phyloP scores from a whole-genome alignment of 2,113 vertebrate species.

The Hyaena hyaena region DNA sequence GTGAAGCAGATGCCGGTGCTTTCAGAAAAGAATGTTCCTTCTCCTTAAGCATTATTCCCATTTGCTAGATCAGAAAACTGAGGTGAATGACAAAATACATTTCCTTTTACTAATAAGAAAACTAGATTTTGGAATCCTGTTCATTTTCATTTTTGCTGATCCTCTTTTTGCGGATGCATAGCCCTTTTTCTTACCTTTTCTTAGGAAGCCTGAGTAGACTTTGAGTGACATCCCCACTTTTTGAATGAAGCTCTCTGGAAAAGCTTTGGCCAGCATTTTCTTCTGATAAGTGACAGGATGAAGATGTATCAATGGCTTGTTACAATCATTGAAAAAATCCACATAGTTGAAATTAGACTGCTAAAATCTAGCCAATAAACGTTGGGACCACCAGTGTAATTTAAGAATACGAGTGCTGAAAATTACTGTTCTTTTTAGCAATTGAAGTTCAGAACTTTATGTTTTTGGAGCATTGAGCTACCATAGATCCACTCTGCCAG shows the following conservation, averaged over 20 bases:
- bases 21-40: not conserved
- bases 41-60: conserved; percentile 7
- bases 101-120: conserved; percentile 53
- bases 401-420: conserved; percentile 27
- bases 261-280: conserved; percentile 53
- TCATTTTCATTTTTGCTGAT: not conserved
- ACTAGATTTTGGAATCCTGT: not conserved
- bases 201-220: not conserved
- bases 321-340: not conserved
- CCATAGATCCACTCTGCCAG: not conserved
- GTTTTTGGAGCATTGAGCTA: not conserved
- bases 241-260: conserved; percentile 45
- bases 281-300: not conserved
- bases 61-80: conserved; percentile 60
- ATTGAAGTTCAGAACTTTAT: not conserved
- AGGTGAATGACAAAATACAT: not conserved
- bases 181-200: not conserved
- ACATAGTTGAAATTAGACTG: not conserved
- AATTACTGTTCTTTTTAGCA: conserved; percentile 47
- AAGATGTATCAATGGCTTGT: conserved; percentile 33
- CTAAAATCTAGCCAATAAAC: conserved; percentile 51
- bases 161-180: not conserved
- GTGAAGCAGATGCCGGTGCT: not conserved
- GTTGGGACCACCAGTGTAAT: not conserved
- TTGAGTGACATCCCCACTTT: not conserved